These are phyloP conservation scores for Silurus asotus DNA, from an alignment of 2,113 vertebrate genomes.

Conservation along the genomic window DNA sequence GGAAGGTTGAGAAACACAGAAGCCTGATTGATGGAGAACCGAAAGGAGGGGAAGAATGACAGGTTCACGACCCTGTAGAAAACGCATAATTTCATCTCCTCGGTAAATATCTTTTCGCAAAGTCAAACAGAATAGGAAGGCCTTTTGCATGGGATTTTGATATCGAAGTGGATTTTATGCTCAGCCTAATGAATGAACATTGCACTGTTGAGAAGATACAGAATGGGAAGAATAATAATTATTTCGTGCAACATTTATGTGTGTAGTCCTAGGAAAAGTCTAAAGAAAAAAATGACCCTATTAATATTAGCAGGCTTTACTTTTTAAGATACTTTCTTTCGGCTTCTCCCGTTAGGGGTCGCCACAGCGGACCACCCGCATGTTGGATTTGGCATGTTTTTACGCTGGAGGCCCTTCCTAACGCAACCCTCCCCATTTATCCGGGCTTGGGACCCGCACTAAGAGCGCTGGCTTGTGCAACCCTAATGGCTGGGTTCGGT, in stretches of 20 bases:
- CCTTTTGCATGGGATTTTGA: not conserved
- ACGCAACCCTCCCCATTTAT: too few relatives aligned
- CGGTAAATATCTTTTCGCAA: slow-evolving; percentile 4
- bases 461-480: too few relatives aligned
- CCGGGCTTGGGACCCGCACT: too few relatives aligned
- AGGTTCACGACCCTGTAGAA: slow-evolving; percentile 6
- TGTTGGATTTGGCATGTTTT: too few relatives aligned
- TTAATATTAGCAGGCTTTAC: too few relatives aligned
- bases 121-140: not conserved
- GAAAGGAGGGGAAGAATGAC: slow-evolving; percentile 30
- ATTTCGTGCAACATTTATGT: not conserved
- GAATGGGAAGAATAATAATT: not conserved
- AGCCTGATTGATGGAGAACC: slow-evolving; percentile 30
- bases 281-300: too few relatives aligned
- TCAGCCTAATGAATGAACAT: not conserved
- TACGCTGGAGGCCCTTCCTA: too few relatives aligned
- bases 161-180: not conserved
- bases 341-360: too few relatives aligned
- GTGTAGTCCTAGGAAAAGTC: not conserved
- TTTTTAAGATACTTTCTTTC: too few relatives aligned
- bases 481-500: too few relatives aligned
- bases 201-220: not conserved
- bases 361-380: too few relatives aligned
- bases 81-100: slow-evolving; percentile 30
- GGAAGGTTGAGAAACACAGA: slow-evolving; percentile 17